A percentile compares a stretch with the other conserved stretches of the same genome.
Conservation (phyloP, 1,140 invertebrate genomes). For the Physella acuta region DNA sequence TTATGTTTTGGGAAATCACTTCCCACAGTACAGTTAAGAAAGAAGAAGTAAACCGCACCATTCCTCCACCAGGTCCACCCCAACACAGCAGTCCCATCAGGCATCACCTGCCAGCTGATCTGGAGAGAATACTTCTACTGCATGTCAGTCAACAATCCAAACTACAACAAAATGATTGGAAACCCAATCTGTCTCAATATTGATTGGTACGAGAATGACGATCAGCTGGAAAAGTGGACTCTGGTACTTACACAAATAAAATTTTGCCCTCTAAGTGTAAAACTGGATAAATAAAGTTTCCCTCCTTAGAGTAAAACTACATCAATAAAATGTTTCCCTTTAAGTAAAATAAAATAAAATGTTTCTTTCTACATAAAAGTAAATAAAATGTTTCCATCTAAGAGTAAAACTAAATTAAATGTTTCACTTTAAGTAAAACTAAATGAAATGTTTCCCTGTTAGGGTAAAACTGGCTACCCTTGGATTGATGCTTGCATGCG, state of each 20-base stretch:
- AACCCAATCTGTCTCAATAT: slow-evolving; percentile 92
- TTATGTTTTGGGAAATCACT: no score
- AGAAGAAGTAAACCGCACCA: no score
- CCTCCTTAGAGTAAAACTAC: slow-evolving; percentile 53
- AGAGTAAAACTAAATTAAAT: no score
- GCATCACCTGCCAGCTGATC: slow-evolving; percentile 81
- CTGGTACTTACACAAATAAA: no score
- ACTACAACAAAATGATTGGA: slow-evolving; percentile 83
- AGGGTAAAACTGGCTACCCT: slow-evolving; percentile 58
- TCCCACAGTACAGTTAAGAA: no score
- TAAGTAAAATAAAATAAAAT: no score
- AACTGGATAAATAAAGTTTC: slow-evolving; percentile 44
- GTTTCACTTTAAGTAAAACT: no score
- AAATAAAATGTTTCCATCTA: no score
- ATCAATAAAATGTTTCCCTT: no score
- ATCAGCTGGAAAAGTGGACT: slow-evolving; percentile 82
- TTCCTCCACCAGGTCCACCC: slow-evolving; percentile 30
- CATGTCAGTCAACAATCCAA: slow-evolving; percentile 82
- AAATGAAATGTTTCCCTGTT: neutral
- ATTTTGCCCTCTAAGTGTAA: slow-evolving; percentile 39
- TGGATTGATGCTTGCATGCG: slow-evolving; percentile 70
- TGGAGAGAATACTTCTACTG: slow-evolving; percentile 93
- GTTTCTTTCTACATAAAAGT: no score
- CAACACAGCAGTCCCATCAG: slow-evolving; percentile 68
- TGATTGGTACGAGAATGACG: slow-evolving; percentile 82